Evolutionary conservation across 2,797 vertebrate species (phyloP).

Genomic region (Amphiprion clarkii): DNA sequence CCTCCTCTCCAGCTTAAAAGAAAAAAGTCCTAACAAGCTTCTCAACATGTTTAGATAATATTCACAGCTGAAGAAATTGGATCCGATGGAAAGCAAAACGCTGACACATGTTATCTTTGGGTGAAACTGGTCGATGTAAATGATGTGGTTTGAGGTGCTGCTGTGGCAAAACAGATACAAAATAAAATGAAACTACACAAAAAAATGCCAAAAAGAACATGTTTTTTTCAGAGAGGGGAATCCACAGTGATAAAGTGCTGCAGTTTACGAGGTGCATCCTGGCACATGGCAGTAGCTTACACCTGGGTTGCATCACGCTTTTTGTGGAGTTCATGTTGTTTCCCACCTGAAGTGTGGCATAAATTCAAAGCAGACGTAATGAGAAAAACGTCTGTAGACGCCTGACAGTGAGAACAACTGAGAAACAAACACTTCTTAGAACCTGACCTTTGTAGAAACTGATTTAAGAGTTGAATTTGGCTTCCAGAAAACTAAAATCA

Average conservation of each 20-base stretch:
- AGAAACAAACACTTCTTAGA: conserved; percentile 16
- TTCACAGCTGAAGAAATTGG: conserved; percentile 42
- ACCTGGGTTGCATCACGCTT: conserved; percentile 40
- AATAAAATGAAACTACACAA: conserved; percentile 11
- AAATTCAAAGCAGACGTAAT: conserved; percentile 41
- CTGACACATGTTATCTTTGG: conserved; percentile 38
- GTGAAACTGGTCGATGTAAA: conserved; percentile 48
- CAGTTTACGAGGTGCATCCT: conserved; percentile 24
- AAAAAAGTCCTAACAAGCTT: background rate
- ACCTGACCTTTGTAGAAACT: background rate
- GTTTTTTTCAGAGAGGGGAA: background rate
- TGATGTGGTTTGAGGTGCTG: conserved; percentile 45
- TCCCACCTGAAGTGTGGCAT: conserved; percentile 30
- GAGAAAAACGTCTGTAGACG: conserved; percentile 30
- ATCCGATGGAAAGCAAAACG: conserved; percentile 41
- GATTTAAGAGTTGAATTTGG: background rate
- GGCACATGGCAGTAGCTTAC: conserved; percentile 22
- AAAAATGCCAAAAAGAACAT: background rate
- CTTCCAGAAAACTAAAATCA: background rate
- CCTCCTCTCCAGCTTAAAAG: background rate
- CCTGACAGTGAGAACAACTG: conserved; percentile 1
- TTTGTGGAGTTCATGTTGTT: conserved; percentile 8
- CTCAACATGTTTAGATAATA: conserved; percentile 39
- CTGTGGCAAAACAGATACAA: conserved; percentile 18
- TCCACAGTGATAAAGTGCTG: background rate